Conservation (phyloP, 2,113 vertebrate genomes). For the Hucho hucho region DNA sequence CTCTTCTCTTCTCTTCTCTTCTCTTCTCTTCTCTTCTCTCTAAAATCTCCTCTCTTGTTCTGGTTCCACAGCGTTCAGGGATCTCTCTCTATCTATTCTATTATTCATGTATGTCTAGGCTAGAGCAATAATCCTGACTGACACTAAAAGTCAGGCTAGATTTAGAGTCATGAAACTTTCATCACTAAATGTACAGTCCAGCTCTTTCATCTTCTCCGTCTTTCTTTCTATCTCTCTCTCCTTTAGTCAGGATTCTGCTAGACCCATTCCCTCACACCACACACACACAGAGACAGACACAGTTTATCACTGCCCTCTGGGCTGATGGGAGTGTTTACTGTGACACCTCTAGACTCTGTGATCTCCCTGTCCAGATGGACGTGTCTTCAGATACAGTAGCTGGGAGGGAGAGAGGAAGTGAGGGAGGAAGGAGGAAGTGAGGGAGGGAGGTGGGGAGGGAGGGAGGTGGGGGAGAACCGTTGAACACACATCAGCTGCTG, state of each 20-base stretch:
- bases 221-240: not conserved
- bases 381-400: no score
- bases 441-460: no score
- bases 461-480: no score
- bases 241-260: not conserved
- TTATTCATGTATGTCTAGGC: constrained; percentile 85
- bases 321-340: no score
- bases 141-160: constrained; percentile 94
- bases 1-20: no score
- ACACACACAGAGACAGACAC: no score
- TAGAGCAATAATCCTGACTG: constrained; percentile 87
- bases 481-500: no score
- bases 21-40: constrained; percentile 10
- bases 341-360: no score
- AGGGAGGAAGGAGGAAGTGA: no score
- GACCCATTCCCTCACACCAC: not conserved
- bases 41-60: constrained; percentile 11
- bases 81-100: constrained; percentile 75
- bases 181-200: constrained; percentile 75
- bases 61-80: constrained; percentile 40
- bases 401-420: no score
- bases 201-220: not conserved
- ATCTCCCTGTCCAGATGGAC: no score
- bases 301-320: no score
- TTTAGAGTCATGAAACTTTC: constrained; percentile 93